These are phyloP conservation scores for Bombylius discolor DNA, from an alignment of 2,888 invertebrate genomes.

Conservation along the genomic window DNA sequence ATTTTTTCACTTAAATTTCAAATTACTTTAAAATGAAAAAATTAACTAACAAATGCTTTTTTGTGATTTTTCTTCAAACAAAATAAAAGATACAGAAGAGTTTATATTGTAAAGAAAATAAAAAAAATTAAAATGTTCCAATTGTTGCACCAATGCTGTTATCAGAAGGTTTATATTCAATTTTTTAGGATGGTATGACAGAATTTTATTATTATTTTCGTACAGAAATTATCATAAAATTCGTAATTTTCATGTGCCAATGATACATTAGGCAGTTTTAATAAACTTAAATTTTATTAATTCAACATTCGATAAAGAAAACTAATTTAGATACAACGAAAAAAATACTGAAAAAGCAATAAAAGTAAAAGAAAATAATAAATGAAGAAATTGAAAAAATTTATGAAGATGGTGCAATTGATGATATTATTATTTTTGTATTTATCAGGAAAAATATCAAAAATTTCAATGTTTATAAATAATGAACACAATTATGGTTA, in stretches of 20 bases:
- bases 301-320: constrained; percentile 49
- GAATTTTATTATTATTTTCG: constrained; percentile 69
- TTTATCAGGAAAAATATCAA: constrained; percentile 58
- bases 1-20: too few relatives aligned
- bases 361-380: constrained; percentile 16
- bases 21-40: too few relatives aligned
- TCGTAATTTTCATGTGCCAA: constrained; percentile 75
- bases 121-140: constrained; percentile 42
- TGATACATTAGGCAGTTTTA: constrained; percentile 85
- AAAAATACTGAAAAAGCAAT: constrained; percentile 13
- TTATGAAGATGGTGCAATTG: constrained; percentile 65
- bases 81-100: too few relatives aligned
- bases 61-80: too few relatives aligned
- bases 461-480: constrained; percentile 56
- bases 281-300: constrained; percentile 50
- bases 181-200: constrained; percentile 94
- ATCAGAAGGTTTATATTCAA: constrained; percentile 80
- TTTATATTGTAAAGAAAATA: too few relatives aligned
- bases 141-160: constrained; percentile 75
- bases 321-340: constrained; percentile 22
- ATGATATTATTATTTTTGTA: constrained; percentile 90
- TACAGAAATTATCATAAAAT: constrained; percentile 54
- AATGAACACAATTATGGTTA: constrained; percentile 76
- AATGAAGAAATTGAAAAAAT: constrained; percentile 25
- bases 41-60: too few relatives aligned